Evolutionary conservation across 2,797 vertebrate genomes (phyloP), one percentile per base, ranked within the genome.

Genomic region (Tapera naevia): DNA sequence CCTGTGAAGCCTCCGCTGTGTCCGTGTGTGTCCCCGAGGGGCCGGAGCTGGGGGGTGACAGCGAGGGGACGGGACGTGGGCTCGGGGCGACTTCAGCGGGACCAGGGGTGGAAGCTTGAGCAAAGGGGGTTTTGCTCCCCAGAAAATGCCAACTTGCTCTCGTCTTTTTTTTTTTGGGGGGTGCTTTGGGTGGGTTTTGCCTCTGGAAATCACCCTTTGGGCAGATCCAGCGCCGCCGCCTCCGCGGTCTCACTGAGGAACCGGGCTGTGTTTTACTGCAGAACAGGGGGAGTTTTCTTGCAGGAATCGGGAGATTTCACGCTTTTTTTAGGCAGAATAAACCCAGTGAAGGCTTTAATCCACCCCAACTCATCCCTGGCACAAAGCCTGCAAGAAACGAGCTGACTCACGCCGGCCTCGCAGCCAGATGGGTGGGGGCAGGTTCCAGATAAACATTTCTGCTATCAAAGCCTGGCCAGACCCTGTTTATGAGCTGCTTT

Each of bases 371-470:
- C 24, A 32, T 61, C 51, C 53, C 75, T 85, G 88, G 85, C 64
- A 17, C 30, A 4, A 46, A 85, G 87, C 23, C 75, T 13, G 0
- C 48, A 11, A 24, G 0, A 32, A 94, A 88, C 7, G 7, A 56
- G 91, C 94, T 96, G 95, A 96, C 56, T 96, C 95, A 96, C 5
- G 0, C 37, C 10, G 58, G 84, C 71, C 88, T 17, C 85, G 94
- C 94, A 89, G 71, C 37, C 79, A 50, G 70, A 84, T 61, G 91
- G 94, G 89, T 50, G 94, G 89, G 82, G 85, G 61, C 11, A 80
- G 75, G 1, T 22, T 69, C 11, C 0, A 94, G 95, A 96, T 96
- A 96, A 95, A 45, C 94, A 71, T 37, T 37, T 93, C 83, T 24
- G 58, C 82, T 95, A 96, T 96, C 93, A 56, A 39, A 57, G 50